Percentiles rank a stretch among this genome's conserved stretches.
phyloP scores from a whole-genome alignment of 2,113 vertebrate species.

The Datnioides undecimradiatus region DNA sequence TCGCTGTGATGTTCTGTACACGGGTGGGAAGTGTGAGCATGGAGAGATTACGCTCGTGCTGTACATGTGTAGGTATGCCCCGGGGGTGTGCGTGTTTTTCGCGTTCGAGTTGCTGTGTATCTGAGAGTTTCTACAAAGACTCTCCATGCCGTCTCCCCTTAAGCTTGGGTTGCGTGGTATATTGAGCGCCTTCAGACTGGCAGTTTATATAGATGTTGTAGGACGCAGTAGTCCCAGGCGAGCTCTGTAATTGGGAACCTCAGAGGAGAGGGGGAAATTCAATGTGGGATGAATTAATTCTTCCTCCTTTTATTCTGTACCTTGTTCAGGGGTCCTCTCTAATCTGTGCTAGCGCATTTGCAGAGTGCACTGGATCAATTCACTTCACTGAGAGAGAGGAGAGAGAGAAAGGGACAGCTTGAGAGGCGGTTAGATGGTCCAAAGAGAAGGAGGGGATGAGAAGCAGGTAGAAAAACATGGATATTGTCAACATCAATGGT shows the following conservation, averaged over 20 bases:
- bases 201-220: slow-evolving; percentile 51
- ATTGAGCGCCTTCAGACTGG: slow-evolving; percentile 32
- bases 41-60: slow-evolving; percentile 34
- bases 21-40: slow-evolving; percentile 31
- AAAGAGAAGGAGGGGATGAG: background rate
- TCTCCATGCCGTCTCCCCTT: background rate
- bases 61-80: slow-evolving; percentile 58
- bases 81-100: slow-evolving; percentile 5
- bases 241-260: slow-evolving; percentile 74
- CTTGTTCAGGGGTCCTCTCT: slow-evolving; percentile 66
- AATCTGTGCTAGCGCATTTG: slow-evolving; percentile 77
- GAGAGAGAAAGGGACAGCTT: background rate
- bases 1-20: slow-evolving; percentile 38
- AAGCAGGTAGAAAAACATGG: background rate
- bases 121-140: slow-evolving; percentile 36
- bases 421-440: background rate
- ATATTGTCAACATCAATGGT: background rate
- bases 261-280: slow-evolving; percentile 65
- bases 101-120: slow-evolving; percentile 18
- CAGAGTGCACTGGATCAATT: slow-evolving; percentile 73
- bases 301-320: slow-evolving; percentile 61
- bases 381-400: slow-evolving; percentile 22
- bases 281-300: slow-evolving; percentile 74
- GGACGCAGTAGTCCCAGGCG: slow-evolving; percentile 41
- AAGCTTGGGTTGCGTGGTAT: slow-evolving; percentile 5